These are phyloP conservation scores for Phylloscopus trochilus DNA, from an alignment of 2,113 vertebrate genomes.

Conservation along the genomic window DNA sequence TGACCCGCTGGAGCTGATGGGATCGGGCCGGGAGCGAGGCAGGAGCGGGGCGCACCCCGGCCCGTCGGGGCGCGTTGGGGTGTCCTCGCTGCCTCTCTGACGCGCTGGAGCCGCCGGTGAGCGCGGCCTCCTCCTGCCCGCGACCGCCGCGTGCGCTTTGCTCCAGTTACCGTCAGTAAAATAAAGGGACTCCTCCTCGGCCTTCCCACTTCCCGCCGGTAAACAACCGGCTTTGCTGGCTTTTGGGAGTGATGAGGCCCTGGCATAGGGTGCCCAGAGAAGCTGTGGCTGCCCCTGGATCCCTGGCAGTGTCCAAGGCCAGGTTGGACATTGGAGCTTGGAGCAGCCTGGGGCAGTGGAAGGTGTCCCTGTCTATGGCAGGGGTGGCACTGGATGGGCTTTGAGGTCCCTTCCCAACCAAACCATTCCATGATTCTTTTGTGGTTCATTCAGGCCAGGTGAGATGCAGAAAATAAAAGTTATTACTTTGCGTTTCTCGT, in stretches of 20 bases:
- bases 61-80: not conserved
- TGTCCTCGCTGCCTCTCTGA: not conserved
- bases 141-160: not conserved
- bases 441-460: not conserved
- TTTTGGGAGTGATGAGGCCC: not conserved
- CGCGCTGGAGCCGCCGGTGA: not conserved
- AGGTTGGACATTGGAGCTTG: not conserved
- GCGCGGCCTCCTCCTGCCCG: not conserved
- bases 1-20: not conserved
- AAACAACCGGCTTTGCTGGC: not conserved
- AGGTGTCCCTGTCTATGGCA: not conserved
- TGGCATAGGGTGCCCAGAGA: not conserved
- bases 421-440: not conserved
- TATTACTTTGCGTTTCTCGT: not conserved
- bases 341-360: not conserved
- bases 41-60: not conserved
- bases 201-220: not conserved
- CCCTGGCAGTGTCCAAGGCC: not conserved
- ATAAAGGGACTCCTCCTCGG: too few species aligned
- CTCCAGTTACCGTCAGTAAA: not conserved
- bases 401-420: not conserved
- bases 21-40: not conserved
- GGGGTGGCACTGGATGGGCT: rapidly evolving
- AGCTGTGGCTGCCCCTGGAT: not conserved
- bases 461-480: not conserved